A percentile compares a stretch with the other conserved stretches of the same genome.
phyloP scores from a whole-genome alignment of 2,797 vertebrate species.

The Emys orbicularis region DNA sequence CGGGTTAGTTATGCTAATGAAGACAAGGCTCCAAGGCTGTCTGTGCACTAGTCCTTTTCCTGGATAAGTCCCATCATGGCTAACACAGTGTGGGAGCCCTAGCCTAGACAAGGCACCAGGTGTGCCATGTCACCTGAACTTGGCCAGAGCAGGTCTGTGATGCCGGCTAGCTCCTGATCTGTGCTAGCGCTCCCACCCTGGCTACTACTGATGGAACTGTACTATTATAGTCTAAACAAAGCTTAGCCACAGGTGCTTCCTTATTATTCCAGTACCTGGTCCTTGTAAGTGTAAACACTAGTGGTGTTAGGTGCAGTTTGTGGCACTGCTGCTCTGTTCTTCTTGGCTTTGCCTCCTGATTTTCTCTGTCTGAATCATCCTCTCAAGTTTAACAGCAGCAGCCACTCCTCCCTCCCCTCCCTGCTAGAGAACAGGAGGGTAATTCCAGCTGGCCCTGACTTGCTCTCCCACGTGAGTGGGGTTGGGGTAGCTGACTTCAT shows the following conservation, averaged over 20 bases:
- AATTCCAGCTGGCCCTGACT: background rate
- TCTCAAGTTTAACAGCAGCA: background rate
- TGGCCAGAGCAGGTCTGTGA: background rate
- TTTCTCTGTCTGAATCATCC: background rate
- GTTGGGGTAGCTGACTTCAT: background rate
- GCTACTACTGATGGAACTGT: no score
- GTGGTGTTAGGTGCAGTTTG: background rate
- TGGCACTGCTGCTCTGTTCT: background rate
- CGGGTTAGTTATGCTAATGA: background rate
- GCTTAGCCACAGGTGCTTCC: background rate
- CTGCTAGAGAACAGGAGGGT: background rate
- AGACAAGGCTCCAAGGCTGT: background rate
- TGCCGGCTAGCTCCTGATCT: background rate
- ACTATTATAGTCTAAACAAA: background rate
- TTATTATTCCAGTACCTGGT: no score
- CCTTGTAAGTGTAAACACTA: no score
- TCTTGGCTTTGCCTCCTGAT: background rate
- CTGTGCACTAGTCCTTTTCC: fast-evolving
- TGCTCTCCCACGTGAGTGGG: fast-evolving
- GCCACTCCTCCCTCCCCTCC: background rate
- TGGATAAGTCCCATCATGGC: fast-evolving
- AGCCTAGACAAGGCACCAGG: background rate
- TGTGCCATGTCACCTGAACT: background rate
- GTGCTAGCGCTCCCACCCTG: background rate
- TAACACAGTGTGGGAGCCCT: background rate